Evolutionary conservation across 1,140 invertebrate species (phyloP), one percentile per base, ranked within the genome.

Genomic region (Coboldia fuscipes): DNA sequence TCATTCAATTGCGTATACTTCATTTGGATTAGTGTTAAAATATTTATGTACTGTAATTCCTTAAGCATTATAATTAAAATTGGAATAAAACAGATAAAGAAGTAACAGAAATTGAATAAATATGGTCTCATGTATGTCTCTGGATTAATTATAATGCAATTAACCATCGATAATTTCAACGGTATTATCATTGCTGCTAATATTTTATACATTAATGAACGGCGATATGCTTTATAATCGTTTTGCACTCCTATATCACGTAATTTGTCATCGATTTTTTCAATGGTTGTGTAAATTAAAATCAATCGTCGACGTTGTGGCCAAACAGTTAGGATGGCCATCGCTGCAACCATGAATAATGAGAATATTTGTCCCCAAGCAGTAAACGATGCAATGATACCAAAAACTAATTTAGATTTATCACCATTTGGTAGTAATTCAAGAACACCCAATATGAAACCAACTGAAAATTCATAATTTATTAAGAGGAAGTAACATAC

Each of bases 1-100:
- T n/a, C n/a, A n/a, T n/a, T n/a, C n/a, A n/a, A n/a, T n/a, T n/a
- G n/a, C n/a, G n/a, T n/a, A n/a, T n/a, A n/a, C 36, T 42, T 42
- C 10, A 32, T 19, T 24, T 37, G 33, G 9, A 42, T 15, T 14
- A 42, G 8, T 17, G 27, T 22, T 17, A 42, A 30, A 32, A 40
- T 17, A 40, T 42, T 40, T 15, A 34, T 40, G 23, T 40, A 42
- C 32, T 40, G 41, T 34, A 42, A 40, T 13, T 42, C 38, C 9
- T 40, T 40, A 20, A 42, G 32, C 3, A 37, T 40, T 16, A 42
- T 8, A 28, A 42, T 7, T 12, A 37, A 7, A 9, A 42, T 42
- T 3, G 41, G 38, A 9, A 19, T 15, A 21, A 42, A 40, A 15
- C 38, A 42, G 16, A 42, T 39, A 20, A 42, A 42, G 36, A 36